These are phyloP conservation scores for Mythimna albipuncta DNA, from an alignment of 2,888 invertebrate species.

Conservation along the genomic window DNA sequence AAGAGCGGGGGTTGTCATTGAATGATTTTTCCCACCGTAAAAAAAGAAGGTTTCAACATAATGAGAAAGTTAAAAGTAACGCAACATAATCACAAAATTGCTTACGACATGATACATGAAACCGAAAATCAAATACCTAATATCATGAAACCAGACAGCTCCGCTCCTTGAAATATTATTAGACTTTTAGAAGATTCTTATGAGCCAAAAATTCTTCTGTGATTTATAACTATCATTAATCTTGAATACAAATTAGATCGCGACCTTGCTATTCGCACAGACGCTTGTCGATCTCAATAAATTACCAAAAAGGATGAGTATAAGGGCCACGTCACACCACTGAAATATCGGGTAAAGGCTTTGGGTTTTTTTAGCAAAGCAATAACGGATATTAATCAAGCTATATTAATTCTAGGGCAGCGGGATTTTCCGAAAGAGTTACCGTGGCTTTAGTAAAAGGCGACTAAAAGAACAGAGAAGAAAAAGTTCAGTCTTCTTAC, in stretches of 20 bases:
- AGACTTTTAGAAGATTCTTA: conserved; percentile 45
- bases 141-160: conserved; percentile 25
- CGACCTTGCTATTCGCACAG: conserved; percentile 40
- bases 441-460: too few relatives aligned
- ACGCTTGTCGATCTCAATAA: conserved; percentile 54
- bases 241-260: conserved; percentile 52
- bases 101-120: not conserved
- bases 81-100: not conserved
- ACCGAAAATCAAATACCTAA: conserved; percentile 28
- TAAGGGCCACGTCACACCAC: not conserved
- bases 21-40: too few relatives aligned
- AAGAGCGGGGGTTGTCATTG: too few relatives aligned
- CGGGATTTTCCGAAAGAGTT: too few relatives aligned
- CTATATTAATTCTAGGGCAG: not conserved
- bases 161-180: conserved; percentile 41
- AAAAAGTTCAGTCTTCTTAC: too few relatives aligned
- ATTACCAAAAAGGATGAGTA: conserved; percentile 47
- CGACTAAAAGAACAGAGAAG: too few relatives aligned
- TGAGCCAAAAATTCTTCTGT: conserved; percentile 45
- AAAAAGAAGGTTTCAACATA: too few relatives aligned
- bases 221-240: conserved; percentile 62
- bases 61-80: not conserved
- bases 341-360: not conserved
- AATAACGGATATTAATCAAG: not conserved
- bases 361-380: not conserved